Evolutionary conservation across 1,140 invertebrate genomes (phyloP).

Genomic region (Octopus bimaculoides): DNA sequence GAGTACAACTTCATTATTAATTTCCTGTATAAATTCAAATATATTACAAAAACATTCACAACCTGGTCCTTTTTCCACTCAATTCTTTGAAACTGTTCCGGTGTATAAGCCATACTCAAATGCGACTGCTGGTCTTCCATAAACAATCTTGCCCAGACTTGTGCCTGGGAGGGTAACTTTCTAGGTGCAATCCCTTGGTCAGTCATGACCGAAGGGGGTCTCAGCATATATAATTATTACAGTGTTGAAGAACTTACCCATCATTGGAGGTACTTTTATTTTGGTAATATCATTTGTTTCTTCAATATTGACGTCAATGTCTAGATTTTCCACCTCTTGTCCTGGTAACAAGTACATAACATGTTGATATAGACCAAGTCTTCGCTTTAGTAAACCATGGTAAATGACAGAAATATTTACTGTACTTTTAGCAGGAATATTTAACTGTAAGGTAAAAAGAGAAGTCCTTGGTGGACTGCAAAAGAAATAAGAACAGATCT

Average conservation of each 20-base stretch:
- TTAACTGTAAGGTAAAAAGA: not conserved
- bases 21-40: too few species aligned
- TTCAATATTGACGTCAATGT: not conserved
- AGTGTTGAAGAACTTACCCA: not conserved
- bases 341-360: not conserved
- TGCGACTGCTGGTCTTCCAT: too few species aligned
- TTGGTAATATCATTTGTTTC: constrained; percentile 1
- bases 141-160: too few species aligned
- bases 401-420: not conserved
- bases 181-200: too few species aligned
- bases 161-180: too few species aligned
- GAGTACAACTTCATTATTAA: too few species aligned
- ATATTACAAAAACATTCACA: too few species aligned
- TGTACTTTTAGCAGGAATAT: not conserved
- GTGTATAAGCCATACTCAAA: too few species aligned
- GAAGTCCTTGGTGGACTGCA: not conserved
- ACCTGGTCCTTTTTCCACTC: too few species aligned
- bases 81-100: too few species aligned
- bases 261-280: not conserved
- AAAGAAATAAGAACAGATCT: not conserved
- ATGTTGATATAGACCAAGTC: not conserved
- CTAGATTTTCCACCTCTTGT: not conserved
- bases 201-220: too few species aligned
- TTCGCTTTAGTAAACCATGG: not conserved
- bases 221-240: not conserved